Evolutionary conservation across 1,140 invertebrate genomes (phyloP).

Genomic region (Lysiphlebus fabarum): DNA sequence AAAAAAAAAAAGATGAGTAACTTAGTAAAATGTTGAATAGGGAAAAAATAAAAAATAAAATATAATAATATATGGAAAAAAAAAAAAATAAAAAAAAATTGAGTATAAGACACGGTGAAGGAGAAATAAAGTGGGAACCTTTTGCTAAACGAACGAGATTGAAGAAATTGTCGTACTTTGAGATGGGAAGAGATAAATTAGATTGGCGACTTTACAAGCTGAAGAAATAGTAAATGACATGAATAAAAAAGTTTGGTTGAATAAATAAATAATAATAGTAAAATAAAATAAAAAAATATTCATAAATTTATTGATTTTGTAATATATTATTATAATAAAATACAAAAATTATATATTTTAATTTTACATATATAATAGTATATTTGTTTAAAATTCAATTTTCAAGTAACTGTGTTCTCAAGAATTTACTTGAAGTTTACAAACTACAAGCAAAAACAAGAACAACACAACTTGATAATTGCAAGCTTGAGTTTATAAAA

Average conservation of each 20-base stretch:
- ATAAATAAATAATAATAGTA: not conserved
- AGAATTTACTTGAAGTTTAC: no score
- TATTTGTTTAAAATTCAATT: no score
- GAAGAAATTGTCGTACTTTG: slow-evolving; percentile 18
- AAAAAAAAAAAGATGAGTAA: slow-evolving; percentile 12
- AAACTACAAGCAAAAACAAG: no score
- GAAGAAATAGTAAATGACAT: not conserved
- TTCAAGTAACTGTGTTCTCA: no score
- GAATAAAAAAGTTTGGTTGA: not conserved
- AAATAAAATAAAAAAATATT: not conserved
- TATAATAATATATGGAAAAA: not conserved
- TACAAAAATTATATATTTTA: no score
- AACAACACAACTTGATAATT: no score
- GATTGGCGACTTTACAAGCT: slow-evolving; percentile 20
- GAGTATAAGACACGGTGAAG: not conserved
- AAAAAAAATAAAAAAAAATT: not conserved
- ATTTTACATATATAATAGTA: no score
- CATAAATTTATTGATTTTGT: no score
- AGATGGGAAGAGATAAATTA: slow-evolving; percentile 23
- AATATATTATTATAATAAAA: no score
- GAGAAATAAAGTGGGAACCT: not conserved
- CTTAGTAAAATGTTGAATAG: slow-evolving; percentile 14
- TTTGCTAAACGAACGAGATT: slow-evolving; percentile 18
- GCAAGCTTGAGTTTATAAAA: no score
- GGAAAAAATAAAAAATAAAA: slow-evolving; percentile 11